phyloP scores from a whole-genome alignment of 2,113 vertebrate species.

The Nestor notabilis region DNA sequence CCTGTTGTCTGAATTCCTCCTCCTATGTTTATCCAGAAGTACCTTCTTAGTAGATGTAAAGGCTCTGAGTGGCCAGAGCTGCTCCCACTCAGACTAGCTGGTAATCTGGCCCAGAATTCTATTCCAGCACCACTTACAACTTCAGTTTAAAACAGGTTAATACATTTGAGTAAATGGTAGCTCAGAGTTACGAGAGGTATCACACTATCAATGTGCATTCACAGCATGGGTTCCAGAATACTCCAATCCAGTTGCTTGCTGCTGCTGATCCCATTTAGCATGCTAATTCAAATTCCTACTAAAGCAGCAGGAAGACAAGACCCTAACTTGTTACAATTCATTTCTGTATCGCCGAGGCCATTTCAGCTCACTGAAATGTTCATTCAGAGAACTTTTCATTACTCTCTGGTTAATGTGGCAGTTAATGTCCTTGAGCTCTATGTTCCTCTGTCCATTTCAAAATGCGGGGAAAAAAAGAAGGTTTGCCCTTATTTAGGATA shows the following conservation, averaged over 20 bases:
- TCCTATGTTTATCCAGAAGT: neutral
- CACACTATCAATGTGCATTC: neutral
- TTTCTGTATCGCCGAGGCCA: conserved; percentile 68
- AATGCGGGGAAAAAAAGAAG: neutral
- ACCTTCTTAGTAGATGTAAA: neutral
- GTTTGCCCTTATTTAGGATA: conserved; percentile 47
- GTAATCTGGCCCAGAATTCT: neutral
- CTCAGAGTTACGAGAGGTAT: neutral
- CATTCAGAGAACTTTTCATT: conserved; percentile 75
- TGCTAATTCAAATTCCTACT: conserved; percentile 49
- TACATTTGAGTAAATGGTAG: neutral
- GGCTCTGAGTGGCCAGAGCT: neutral
- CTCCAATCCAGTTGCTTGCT: conserved; percentile 6
- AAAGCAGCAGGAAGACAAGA: conserved; percentile 66
- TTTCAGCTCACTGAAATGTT: conserved; percentile 77
- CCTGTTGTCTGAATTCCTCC: neutral
- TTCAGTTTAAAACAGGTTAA: neutral
- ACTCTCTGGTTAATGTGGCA: conserved; percentile 81
- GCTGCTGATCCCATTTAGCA: conserved; percentile 15
- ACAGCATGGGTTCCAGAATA: neutral
- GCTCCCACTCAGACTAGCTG: neutral
- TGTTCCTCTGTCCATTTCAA: conserved; percentile 68
- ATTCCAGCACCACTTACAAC: neutral
- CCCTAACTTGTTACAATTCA: conserved; percentile 74
- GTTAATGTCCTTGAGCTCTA: conserved; percentile 74